Evolutionary conservation across 1,140 invertebrate species (phyloP).

Genomic region (Lutraria rhynchaena): DNA sequence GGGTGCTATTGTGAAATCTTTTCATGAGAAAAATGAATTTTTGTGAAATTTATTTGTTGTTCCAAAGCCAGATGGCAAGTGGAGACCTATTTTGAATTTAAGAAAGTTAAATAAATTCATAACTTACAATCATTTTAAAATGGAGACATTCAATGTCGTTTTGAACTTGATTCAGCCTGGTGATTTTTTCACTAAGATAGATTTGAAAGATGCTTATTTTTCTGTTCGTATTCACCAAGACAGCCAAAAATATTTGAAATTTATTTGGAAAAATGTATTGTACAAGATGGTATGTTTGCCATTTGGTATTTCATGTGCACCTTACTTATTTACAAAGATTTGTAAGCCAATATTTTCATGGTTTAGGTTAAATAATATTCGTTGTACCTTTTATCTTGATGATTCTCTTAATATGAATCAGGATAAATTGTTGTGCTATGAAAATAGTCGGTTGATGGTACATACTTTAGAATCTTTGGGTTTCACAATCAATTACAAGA

Average conservation of each 20-base stretch:
- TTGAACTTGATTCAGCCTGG: neutral
- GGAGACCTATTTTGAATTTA: neutral
- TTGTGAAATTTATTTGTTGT: conserved; percentile 3
- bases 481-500: conserved; percentile 19
- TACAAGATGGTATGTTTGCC: conserved; percentile 51
- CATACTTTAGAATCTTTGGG: conserved; percentile 6
- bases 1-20: neutral
- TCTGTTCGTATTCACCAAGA: neutral
- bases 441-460: neutral
- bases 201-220: conserved; percentile 63
- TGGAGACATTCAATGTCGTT: conserved; percentile 9
- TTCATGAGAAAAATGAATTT: conserved; percentile 6
- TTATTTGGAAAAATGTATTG: conserved; percentile 17
- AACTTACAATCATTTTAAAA: conserved; percentile 24
- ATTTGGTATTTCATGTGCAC: neutral
- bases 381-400: conserved; percentile 45
- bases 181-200: conserved; percentile 53
- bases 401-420: conserved; percentile 50
- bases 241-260: conserved; percentile 11
- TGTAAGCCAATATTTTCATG: neutral
- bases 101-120: conserved; percentile 17
- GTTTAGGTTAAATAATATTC: neutral
- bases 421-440: neutral
- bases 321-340: neutral
- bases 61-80: neutral